phyloP scores from a whole-genome alignment of 2,797 vertebrate genomes.

The Sebastes glaucus region DNA sequence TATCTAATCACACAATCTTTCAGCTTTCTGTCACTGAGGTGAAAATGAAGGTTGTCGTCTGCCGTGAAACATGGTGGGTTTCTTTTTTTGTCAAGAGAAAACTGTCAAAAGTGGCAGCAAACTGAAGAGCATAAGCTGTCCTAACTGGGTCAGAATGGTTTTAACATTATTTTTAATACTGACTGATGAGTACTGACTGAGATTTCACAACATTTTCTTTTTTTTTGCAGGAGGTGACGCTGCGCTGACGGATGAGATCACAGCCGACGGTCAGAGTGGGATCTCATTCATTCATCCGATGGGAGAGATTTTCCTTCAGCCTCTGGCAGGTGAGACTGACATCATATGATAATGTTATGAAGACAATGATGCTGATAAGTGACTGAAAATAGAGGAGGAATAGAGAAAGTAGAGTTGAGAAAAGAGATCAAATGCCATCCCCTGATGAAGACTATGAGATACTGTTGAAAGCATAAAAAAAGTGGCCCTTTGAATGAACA shows the following conservation, averaged over 20 bases:
- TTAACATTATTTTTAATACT: background rate
- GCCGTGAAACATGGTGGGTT: background rate
- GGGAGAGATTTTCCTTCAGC: conserved; percentile 91
- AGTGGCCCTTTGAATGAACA: background rate
- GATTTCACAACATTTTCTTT: background rate
- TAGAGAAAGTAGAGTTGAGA: background rate
- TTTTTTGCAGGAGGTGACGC: conserved; percentile 85
- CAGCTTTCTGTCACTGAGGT: background rate
- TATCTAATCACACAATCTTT: background rate
- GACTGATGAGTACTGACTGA: background rate
- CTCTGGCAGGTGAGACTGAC: conserved; percentile 87
- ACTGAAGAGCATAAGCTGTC: background rate
- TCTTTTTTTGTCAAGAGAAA: background rate
- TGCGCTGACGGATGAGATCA: conserved; percentile 84
- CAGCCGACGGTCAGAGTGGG: conserved; percentile 88
- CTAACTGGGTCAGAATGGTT: background rate
- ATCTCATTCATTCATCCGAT: conserved; percentile 90
- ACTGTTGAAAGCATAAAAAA: background rate
- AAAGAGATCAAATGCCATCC: background rate
- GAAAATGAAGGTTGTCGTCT: background rate
- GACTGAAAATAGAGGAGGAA: background rate
- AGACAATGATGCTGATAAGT: background rate
- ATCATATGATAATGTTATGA: background rate
- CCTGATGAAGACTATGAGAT: background rate
- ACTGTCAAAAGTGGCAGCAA: background rate